Evolutionary conservation across 2,113 vertebrate genomes (phyloP).

Genomic region (Bagarius yarrelli): DNA sequence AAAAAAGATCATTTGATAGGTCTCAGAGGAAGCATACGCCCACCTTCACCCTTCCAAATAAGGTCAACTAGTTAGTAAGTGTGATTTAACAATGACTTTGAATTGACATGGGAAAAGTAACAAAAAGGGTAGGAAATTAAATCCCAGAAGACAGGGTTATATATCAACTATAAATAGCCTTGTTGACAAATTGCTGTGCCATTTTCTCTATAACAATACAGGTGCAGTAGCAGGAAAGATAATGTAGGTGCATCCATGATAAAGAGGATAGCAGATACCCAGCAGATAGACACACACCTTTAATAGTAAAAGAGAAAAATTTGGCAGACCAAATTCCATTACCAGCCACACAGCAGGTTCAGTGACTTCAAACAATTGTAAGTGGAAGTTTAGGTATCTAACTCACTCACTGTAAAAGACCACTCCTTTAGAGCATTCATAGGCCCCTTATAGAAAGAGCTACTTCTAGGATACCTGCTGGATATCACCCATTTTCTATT

Average conservation of each 20-base stretch:
- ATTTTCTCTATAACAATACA: conserved; percentile 20
- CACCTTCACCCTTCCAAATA: not conserved
- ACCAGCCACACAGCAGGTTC: conserved; percentile 38
- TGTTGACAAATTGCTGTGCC: conserved; percentile 14
- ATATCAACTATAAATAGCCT: not conserved
- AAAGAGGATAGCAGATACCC: conserved; percentile 30
- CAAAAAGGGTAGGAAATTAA: not conserved
- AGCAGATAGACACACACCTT: conserved; percentile 25
- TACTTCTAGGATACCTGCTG: conserved; percentile 30
- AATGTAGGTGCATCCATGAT: conserved; percentile 36
- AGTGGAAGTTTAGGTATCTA: conserved; percentile 47
- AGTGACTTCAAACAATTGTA: conserved; percentile 40
- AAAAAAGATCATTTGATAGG: not conserved
- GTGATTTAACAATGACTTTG: not conserved
- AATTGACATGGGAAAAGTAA: not conserved
- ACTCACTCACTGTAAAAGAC: conserved; percentile 50
- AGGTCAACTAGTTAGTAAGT: not conserved
- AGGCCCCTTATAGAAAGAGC: conserved; percentile 31
- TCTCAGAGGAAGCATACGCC: not conserved
- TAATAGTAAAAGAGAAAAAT: conserved; percentile 40
- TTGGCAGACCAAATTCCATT: conserved; percentile 44
- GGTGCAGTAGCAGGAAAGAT: conserved; percentile 13
- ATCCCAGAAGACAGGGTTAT: not conserved
- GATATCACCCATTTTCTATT: conserved; percentile 35
- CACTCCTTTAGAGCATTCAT: conserved; percentile 63